These are phyloP conservation scores for Phodopus roborovskii DNA, from an alignment of 2,113 vertebrate genomes.

Conservation along the genomic window DNA sequence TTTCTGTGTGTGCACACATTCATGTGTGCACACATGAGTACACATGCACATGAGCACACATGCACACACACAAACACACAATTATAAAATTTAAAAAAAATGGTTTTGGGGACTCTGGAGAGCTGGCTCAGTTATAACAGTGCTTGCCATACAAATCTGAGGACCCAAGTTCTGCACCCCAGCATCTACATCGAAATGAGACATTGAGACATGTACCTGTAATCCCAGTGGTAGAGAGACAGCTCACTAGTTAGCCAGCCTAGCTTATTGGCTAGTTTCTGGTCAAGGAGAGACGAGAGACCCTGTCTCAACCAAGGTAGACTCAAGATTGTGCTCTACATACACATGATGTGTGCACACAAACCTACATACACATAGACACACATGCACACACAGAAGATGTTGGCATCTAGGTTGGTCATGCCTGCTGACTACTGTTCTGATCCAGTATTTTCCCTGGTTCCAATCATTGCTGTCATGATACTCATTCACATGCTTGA, in stretches of 20 bases:
- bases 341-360: background rate
- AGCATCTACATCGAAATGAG: background rate
- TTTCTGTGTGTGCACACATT: background rate
- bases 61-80: background rate
- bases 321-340: background rate
- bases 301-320: background rate
- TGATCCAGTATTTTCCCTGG: background rate
- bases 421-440: background rate
- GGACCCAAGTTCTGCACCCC: background rate
- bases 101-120: background rate
- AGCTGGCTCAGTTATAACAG: background rate
- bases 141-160: background rate
- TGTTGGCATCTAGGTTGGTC: too few species aligned
- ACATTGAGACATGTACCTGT: background rate
- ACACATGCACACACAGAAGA: background rate
- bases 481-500: background rate
- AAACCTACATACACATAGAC: too few species aligned
- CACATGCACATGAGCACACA: background rate
- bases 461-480: background rate
- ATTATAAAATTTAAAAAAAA: background rate
- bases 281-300: background rate
- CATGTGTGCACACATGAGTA: background rate
- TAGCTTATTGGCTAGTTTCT: background rate
- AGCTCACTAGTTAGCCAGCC: background rate
- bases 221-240: background rate